A percentile compares a stretch with the other conserved stretches of the same genome.
phyloP scores from a whole-genome alignment of 2,797 vertebrate species.

The Pipistrellus pipistrellus region DNA sequence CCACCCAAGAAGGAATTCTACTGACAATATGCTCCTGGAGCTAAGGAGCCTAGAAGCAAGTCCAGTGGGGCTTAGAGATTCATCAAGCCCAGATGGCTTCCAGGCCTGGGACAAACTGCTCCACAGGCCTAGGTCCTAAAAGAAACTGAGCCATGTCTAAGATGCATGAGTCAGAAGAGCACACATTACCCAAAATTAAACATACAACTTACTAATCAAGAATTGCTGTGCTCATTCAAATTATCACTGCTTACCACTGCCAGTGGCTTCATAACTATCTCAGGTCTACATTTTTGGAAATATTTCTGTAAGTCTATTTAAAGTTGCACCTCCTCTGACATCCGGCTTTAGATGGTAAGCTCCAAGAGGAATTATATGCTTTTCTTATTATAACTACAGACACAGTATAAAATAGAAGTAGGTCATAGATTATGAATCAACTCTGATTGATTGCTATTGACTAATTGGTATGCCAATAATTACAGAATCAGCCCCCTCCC shows the following conservation, averaged over 20 bases:
- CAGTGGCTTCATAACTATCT: background rate
- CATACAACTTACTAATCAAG: background rate
- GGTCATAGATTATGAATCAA: conserved; percentile 1
- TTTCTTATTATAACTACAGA: background rate
- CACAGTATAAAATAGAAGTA: background rate
- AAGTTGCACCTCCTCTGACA: background rate
- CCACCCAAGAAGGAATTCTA: background rate
- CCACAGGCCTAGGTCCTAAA: background rate
- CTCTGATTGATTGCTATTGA: background rate
- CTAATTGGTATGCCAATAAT: conserved; percentile 62
- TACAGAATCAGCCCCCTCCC: background rate
- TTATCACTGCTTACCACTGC: background rate
- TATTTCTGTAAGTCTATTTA: background rate
- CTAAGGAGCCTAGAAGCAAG: background rate
- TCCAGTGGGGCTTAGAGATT: background rate
- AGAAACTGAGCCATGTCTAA: background rate
- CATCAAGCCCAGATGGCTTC: background rate
- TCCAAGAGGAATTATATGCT: background rate
- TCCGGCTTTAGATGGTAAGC: background rate
- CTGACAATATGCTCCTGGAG: background rate
- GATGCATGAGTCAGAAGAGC: background rate
- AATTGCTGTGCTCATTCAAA: background rate
- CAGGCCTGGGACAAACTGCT: background rate
- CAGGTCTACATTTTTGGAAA: background rate
- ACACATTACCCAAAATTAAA: background rate